These are phyloP conservation scores for Pemphredon lugubris DNA, from an alignment of 2,888 invertebrate species.

Conservation along the genomic window DNA sequence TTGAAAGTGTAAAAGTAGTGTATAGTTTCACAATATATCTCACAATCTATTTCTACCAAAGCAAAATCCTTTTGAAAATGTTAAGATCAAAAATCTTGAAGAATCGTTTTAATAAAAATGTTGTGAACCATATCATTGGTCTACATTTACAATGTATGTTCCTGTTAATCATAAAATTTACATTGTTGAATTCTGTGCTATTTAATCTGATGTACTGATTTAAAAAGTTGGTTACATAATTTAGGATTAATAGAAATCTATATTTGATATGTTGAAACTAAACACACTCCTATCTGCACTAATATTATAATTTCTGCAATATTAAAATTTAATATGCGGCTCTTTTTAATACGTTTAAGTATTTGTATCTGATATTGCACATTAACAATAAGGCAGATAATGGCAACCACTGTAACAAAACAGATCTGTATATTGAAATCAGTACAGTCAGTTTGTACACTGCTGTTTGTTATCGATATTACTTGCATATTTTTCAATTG, in stretches of 20 bases:
- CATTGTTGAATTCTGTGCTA: background rate
- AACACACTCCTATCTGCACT: background rate
- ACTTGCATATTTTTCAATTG: conserved; percentile 40
- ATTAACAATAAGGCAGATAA: conserved; percentile 22
- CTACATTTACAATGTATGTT: background rate
- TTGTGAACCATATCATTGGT: no score
- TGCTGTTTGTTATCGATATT: background rate
- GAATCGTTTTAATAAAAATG: no score
- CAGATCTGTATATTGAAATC: conserved; percentile 34
- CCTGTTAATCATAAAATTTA: no score
- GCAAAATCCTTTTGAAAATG: no score
- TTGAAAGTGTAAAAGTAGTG: conserved; percentile 22
- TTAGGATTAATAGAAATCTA: background rate
- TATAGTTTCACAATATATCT: background rate
- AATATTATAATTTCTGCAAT: conserved; percentile 5
- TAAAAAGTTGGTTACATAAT: no score
- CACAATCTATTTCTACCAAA: no score
- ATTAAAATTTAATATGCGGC: conserved; percentile 14
- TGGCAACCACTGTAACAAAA: conserved; percentile 6
- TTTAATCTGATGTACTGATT: no score
- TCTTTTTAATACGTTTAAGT: conserved; percentile 36
- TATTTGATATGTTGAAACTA: background rate
- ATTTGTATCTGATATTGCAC: conserved; percentile 15
- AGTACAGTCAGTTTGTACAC: conserved; percentile 24
- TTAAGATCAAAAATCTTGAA: no score